Conservation (phyloP, 2,797 vertebrate species). For the Crossoptilon crossoptilon region DNA sequence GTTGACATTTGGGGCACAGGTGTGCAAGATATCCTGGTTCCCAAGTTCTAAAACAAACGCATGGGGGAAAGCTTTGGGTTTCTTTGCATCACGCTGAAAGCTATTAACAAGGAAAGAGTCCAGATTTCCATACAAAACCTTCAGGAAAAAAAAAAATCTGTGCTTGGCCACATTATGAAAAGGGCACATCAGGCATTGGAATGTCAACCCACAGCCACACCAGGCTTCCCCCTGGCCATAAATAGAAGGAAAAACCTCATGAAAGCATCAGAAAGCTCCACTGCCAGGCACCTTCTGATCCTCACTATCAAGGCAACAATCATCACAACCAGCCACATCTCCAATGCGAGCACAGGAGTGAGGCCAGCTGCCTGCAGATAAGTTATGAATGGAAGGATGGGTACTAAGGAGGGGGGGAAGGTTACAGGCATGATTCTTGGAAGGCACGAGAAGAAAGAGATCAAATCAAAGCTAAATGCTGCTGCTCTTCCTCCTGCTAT, state of each 20-base stretch:
- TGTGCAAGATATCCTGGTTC: neutral
- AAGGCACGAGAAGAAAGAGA: neutral
- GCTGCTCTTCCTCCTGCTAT: neutral
- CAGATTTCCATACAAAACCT: neutral
- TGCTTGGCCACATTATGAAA: neutral
- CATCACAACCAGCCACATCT: too few species aligned
- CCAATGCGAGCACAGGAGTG: rapidly evolving
- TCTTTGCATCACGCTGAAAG: neutral
- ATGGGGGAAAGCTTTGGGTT: rapidly evolving
- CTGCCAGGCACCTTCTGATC: neutral
- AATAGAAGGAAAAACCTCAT: neutral
- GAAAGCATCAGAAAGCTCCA: neutral
- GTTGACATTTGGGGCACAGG: rapidly evolving
- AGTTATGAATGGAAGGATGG: neutral
- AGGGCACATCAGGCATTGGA: neutral
- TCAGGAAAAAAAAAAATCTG: neutral
- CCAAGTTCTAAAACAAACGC: neutral
- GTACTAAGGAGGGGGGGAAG: neutral
- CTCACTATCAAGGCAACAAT: neutral
- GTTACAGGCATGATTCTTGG: neutral
- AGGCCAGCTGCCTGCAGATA: neutral
- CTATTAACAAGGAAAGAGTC: neutral
- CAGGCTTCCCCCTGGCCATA: neutral
- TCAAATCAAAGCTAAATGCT: neutral
- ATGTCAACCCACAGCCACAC: neutral